Evolutionary conservation across 2,797 vertebrate species (phyloP).

Genomic region (Rhabdophis nuchalis): DNA sequence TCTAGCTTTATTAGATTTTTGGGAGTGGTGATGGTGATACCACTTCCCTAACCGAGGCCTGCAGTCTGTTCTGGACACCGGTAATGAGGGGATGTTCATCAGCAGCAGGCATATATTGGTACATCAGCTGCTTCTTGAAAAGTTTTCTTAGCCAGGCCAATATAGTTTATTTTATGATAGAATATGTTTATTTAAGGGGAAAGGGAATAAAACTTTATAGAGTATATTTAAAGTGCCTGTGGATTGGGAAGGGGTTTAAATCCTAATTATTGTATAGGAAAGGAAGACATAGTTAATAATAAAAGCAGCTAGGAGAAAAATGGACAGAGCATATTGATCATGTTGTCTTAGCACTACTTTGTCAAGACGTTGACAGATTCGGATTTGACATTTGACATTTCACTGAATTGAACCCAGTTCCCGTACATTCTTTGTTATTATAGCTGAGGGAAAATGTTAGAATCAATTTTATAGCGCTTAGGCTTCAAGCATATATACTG

Average conservation of each 20-base stretch:
- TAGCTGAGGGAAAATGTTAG: conserved; percentile 38
- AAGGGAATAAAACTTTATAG: conserved; percentile 28
- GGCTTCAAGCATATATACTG: not conserved
- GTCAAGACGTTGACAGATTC: conserved; percentile 50
- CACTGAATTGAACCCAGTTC: conserved; percentile 17
- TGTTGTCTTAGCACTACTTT: conserved; percentile 40
- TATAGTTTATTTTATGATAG: conserved; percentile 39
- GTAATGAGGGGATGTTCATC: not conserved
- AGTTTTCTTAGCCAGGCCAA: not conserved
- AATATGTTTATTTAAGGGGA: conserved; percentile 54
- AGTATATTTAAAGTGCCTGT: conserved; percentile 71
- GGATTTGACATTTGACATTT: conserved; percentile 17
- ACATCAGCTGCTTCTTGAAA: not conserved
- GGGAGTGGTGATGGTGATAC: not conserved
- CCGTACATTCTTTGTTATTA: conserved; percentile 8
- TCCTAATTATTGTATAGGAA: conserved; percentile 24
- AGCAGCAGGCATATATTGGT: too few species aligned
- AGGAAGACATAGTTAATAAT: conserved; percentile 8
- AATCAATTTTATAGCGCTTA: not conserved
- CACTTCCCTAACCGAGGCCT: not conserved
- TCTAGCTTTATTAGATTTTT: not conserved
- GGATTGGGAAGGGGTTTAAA: conserved; percentile 45
- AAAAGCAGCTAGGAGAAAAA: conserved; percentile 28
- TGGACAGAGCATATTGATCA: conserved; percentile 34
- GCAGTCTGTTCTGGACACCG: not conserved